phyloP scores from a whole-genome alignment of 2,888 invertebrate species.

The Apodemia hepburni region DNA sequence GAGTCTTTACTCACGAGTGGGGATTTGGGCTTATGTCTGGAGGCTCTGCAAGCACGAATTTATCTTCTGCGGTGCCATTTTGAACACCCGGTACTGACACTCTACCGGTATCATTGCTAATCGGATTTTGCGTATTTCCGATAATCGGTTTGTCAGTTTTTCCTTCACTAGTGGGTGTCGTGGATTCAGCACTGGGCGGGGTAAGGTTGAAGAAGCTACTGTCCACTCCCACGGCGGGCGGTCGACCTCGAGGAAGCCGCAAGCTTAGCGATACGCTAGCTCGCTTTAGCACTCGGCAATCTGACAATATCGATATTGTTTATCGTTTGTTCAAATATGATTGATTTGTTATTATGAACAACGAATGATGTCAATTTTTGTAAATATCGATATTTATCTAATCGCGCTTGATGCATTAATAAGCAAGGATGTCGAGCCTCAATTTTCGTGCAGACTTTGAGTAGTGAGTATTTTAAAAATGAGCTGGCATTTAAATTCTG shows the following conservation, averaged over 20 bases:
- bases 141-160: conserved; percentile 31
- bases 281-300: conserved; percentile 74
- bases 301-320: conserved; percentile 51
- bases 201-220: conserved; percentile 64
- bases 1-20: conserved; percentile 74
- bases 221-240: conserved; percentile 63
- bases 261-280: conserved; percentile 66
- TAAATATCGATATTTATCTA: conserved; percentile 25
- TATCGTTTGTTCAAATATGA: conserved; percentile 26
- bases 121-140: conserved; percentile 22
- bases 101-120: conserved; percentile 26
- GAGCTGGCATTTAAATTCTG: neutral
- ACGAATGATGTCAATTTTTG: conserved; percentile 4
- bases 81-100: conserved; percentile 22
- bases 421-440: conserved; percentile 42
- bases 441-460: conserved; percentile 36
- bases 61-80: conserved; percentile 30
- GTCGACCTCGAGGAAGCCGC: conserved; percentile 65
- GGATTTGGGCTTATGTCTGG: conserved; percentile 69
- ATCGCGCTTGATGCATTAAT: conserved; percentile 35
- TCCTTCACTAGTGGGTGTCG: conserved; percentile 53
- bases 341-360: conserved; percentile 12
- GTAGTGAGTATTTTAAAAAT: conserved; percentile 29
- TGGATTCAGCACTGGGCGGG: conserved; percentile 68
- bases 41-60: conserved; percentile 52